Percentiles rank a stretch among this genome's conserved stretches.
Evolutionary conservation across 2,888 invertebrate species (phyloP).

Genomic region (Phyto melanocephala): DNA sequence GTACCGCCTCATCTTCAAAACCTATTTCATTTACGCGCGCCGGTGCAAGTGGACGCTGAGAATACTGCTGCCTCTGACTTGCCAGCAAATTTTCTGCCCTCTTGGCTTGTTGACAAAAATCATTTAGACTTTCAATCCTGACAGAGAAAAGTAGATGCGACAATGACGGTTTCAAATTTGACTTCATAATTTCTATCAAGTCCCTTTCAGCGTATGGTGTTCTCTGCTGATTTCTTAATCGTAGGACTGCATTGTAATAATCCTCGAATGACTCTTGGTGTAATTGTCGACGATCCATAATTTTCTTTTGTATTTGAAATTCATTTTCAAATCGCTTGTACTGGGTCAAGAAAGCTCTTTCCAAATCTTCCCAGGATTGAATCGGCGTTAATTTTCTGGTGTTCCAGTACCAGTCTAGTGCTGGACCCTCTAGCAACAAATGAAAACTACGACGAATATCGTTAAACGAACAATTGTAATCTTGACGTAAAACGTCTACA

Average conservation of each 20-base stretch:
- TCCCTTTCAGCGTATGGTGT: not conserved
- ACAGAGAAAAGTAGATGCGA: not conserved
- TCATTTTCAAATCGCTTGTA: not conserved
- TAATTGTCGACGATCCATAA: not conserved
- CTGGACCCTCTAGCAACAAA: not conserved
- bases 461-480: not conserved
- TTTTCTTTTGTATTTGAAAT: constrained; percentile 1
- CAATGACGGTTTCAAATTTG: constrained; percentile 6
- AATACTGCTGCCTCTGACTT: not conserved
- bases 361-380: not conserved
- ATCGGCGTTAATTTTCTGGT: not conserved
- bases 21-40: not conserved
- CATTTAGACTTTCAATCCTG: not conserved
- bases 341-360: not conserved
- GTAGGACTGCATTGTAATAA: not conserved
- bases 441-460: not conserved
- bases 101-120: constrained; percentile 12
- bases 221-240: constrained; percentile 1
- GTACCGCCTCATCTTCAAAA: not conserved
- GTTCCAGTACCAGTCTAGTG: constrained; percentile 4
- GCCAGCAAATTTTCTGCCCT: constrained; percentile 3
- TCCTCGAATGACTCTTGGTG: not conserved
- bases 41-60: not conserved
- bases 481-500: not conserved
- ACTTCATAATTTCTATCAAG: not conserved